A percentile compares a stretch with the other conserved stretches of the same genome.
Conservation (phyloP, 2,888 invertebrate genomes). For the Epirrita christyi region DNA sequence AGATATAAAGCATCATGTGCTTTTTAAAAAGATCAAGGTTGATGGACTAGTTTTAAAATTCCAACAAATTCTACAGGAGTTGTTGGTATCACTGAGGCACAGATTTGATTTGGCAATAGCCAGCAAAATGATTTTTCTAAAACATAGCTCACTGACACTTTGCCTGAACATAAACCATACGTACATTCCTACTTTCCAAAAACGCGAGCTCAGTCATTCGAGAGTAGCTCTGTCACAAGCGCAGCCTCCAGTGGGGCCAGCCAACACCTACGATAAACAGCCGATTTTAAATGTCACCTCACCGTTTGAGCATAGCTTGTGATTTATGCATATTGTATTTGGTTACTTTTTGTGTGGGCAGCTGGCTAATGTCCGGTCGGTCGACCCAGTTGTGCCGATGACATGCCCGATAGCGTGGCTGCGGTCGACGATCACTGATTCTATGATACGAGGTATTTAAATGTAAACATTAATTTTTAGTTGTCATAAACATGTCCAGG, state of each 20-base stretch:
- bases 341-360: slow-evolving; percentile 50
- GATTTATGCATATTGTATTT: slow-evolving; percentile 47
- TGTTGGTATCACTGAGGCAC: too few relatives aligned
- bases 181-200: slow-evolving; percentile 44
- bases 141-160: not conserved
- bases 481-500: not conserved
- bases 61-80: too few relatives aligned
- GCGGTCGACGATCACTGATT: slow-evolving; percentile 49
- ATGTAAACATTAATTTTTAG: slow-evolving; percentile 18
- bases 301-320: slow-evolving; percentile 46
- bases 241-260: slow-evolving; percentile 27
- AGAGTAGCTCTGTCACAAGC: slow-evolving; percentile 30
- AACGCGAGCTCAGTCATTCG: slow-evolving; percentile 37
- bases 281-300: slow-evolving; percentile 55
- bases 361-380: slow-evolving; percentile 71
- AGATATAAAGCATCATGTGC: too few relatives aligned
- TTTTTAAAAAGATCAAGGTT: too few relatives aligned
- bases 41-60: too few relatives aligned
- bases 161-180: slow-evolving; percentile 15
- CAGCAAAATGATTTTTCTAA: not conserved
- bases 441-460: slow-evolving; percentile 24
- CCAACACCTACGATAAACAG: slow-evolving; percentile 54
- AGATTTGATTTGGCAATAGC: too few relatives aligned
- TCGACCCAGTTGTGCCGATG: slow-evolving; percentile 76
- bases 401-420: slow-evolving; percentile 65